Evolutionary conservation across 2,888 invertebrate species (phyloP), one percentile per base, ranked within the genome.

Genomic region (Cyclophora albipunctata): DNA sequence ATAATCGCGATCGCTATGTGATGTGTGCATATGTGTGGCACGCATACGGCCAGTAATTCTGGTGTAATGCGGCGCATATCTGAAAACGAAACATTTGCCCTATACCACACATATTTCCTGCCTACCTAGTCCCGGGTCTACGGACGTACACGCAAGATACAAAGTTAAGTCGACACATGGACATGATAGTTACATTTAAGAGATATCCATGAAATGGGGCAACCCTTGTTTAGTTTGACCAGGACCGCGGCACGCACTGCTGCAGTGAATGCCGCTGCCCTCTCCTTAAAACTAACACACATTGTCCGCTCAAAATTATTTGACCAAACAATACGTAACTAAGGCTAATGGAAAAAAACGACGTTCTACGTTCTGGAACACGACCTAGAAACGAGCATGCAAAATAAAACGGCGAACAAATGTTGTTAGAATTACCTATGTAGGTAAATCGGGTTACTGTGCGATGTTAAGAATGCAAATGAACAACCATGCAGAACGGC

Each of bases 21-120:
- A 88, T 85, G 87, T 88, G 88, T 88, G 87, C 80, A 86, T 88
- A 88, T 84, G 87, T 87, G 88, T 87, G 88, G 84, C 87, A 88
- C 87, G 88, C 85, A 84, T 84, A 88, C 78, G 88, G 88, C 88
- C 88, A 88, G 88, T 88, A 87, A 83, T 84, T 88, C 88, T 88
- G 88, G 88, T 87, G 88, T 87, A 88, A 87, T 82, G 84, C 84
- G 80, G 87, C 84, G 88, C 88, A 88, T 83, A 88, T 88, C 88
- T 88, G 88, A 88, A 88, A 88, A 88, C 84, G 85, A 88, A 88
- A 88, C 37, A 37, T 88, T 81, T 84, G 81, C 86, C 88, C 87
- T 88, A 86, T 87, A 88, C 87, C 88, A 88, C 88, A 88, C 88
- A 88, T 85, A 86, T 84, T 83, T 79, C 81, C 79, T 81, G 80